Percentiles rank a stretch among this genome's conserved stretches.
Evolutionary conservation across 2,113 vertebrate genomes (phyloP).

Genomic region (Struthio camelus): DNA sequence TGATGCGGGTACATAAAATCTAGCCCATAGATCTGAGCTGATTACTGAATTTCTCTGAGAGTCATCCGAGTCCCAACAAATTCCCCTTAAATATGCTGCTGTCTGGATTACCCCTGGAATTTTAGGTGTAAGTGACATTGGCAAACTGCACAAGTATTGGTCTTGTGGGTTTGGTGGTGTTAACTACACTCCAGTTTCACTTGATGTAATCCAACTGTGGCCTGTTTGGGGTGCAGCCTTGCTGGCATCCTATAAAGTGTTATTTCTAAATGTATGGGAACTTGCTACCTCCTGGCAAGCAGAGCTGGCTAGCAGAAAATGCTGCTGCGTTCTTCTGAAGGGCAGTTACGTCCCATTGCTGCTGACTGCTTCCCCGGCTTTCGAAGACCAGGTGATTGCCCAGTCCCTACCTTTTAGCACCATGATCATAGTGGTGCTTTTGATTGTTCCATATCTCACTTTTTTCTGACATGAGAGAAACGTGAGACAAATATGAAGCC

Average conservation of each 20-base stretch:
- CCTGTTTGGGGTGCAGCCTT: background rate
- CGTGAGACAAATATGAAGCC: background rate
- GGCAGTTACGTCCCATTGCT: background rate
- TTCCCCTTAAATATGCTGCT: background rate
- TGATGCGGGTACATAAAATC: background rate
- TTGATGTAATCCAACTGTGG: fast-evolving
- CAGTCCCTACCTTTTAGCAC: background rate
- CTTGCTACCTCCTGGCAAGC: background rate
- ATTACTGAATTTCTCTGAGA: background rate
- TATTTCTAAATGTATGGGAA: background rate
- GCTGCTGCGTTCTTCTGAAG: background rate
- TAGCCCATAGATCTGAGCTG: background rate
- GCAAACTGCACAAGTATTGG: background rate
- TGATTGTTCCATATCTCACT: background rate
- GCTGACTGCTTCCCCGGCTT: background rate
- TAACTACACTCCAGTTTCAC: background rate
- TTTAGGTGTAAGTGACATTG: background rate
- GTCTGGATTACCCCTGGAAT: background rate
- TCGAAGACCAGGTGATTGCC: background rate
- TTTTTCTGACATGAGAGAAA: background rate
- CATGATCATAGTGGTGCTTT: fast-evolving
- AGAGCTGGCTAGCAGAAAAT: background rate
- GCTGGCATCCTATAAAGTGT: background rate
- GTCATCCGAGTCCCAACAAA: background rate
- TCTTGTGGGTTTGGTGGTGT: fast-evolving